Evolutionary conservation across 2,888 invertebrate genomes (phyloP).

Genomic region (Drosophila histrio): DNA sequence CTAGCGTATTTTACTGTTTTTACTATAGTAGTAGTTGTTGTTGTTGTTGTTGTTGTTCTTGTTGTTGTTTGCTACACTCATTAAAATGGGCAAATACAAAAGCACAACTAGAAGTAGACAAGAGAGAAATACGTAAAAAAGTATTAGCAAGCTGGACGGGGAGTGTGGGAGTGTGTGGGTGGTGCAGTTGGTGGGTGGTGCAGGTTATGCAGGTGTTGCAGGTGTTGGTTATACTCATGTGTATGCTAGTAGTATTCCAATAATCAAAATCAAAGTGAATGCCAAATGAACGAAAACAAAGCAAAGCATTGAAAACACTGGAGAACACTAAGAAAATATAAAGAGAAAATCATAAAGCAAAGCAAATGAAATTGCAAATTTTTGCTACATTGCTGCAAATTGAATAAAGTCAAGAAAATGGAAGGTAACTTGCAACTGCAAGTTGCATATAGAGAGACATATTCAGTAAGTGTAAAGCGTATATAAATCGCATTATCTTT

Average conservation of each 20-base stretch:
- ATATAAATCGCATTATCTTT: neutral
- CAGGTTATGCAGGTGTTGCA: constrained; percentile 12
- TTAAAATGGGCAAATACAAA: constrained; percentile 77
- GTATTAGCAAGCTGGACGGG: constrained; percentile 71
- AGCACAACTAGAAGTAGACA: constrained; percentile 76
- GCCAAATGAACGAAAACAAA: constrained; percentile 5
- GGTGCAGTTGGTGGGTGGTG: constrained; percentile 17
- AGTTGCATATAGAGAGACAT: neutral
- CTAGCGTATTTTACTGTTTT: constrained; percentile 36
- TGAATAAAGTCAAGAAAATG: constrained; percentile 40
- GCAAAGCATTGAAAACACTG: constrained; percentile 3
- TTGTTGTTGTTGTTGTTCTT: constrained; percentile 35
- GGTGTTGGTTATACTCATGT: neutral
- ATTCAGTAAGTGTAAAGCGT: neutral
- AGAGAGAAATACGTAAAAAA: constrained; percentile 74
- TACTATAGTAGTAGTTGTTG: constrained; percentile 13
- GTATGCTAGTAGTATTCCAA: constrained; percentile 4
- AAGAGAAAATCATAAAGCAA: neutral
- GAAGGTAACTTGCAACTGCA: neutral
- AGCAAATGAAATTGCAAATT: neutral
- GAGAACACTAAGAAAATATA: neutral
- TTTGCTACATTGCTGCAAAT: constrained; percentile 41
- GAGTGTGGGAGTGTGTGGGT: neutral
- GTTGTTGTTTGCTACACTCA: constrained; percentile 70
- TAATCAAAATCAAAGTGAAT: constrained; percentile 16